A percentile compares a stretch with the other conserved stretches of the same genome.
Conservation (phyloP, 2,888 invertebrate species). For the Mythimna pallens region DNA sequence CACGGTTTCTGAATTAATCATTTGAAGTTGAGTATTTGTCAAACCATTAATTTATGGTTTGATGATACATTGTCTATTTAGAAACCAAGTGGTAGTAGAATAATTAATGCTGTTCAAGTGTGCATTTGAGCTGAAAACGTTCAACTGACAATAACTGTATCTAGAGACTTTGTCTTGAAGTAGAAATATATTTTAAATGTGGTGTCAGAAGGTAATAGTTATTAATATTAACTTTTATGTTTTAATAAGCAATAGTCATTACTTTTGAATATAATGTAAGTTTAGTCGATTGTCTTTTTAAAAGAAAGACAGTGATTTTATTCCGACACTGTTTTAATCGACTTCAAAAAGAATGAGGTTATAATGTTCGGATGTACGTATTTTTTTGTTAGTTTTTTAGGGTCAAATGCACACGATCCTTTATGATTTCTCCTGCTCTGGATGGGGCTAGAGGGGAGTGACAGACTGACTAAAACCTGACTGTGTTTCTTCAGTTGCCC, state of each 20-base stretch:
- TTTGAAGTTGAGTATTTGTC: neutral
- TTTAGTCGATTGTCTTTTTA: neutral
- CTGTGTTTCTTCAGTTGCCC: too few species aligned
- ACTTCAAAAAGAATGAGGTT: too few species aligned
- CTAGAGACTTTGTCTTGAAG: neutral
- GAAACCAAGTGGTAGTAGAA: neutral
- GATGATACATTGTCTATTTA: neutral
- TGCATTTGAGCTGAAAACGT: constrained; percentile 7
- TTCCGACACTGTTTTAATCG: neutral
- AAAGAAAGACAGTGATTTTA: neutral
- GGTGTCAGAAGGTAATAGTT: constrained; percentile 10
- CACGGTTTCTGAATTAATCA: neutral
- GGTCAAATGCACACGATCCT: constrained; percentile 4
- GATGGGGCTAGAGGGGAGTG: too few species aligned
- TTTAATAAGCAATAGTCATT: neutral
- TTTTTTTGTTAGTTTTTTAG: neutral
- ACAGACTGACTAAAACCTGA: too few species aligned
- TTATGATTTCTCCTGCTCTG: too few species aligned
- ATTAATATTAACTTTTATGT: neutral
- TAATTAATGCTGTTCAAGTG: neutral
- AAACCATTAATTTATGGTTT: neutral
- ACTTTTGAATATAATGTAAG: constrained; percentile 9
- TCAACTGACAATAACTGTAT: neutral
- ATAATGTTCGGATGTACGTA: too few species aligned
- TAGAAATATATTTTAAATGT: constrained; percentile 2